A percentile compares a stretch with the other conserved stretches of the same genome.
These are phyloP conservation scores for Podiceps cristatus DNA, from an alignment of 2,113 vertebrate genomes.

Conservation along the genomic window DNA sequence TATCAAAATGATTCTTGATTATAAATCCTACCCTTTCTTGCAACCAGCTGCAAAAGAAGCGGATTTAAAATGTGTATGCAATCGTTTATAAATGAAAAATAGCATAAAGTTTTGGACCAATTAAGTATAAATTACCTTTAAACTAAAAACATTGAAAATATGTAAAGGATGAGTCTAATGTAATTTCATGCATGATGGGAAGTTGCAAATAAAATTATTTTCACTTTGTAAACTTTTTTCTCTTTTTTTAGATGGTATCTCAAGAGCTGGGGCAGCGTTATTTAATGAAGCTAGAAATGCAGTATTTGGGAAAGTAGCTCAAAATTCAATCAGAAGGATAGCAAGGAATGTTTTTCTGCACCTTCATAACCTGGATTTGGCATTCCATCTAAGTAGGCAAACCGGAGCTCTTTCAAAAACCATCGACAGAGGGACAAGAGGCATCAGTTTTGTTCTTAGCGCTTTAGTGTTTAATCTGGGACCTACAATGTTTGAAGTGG, in stretches of 20 bases:
- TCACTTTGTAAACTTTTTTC: constrained; percentile 6
- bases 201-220: not conserved
- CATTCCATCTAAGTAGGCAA: constrained; percentile 95
- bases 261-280: constrained; percentile 88
- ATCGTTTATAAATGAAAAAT: constrained; percentile 8
- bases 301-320: constrained; percentile 96
- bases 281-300: constrained; percentile 98
- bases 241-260: constrained; percentile 86
- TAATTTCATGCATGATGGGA: constrained; percentile 34
- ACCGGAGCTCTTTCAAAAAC: constrained; percentile 96
- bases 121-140: constrained; percentile 28
- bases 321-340: constrained; percentile 95
- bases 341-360: constrained; percentile 97
- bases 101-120: not conserved
- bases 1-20: not conserved
- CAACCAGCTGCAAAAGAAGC: not conserved
- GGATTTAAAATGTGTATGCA: not conserved
- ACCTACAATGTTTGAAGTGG: constrained; percentile 95
- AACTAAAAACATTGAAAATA: not conserved
- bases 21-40: not conserved
- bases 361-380: constrained; percentile 94
- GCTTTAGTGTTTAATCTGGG: constrained; percentile 96
- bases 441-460: constrained; percentile 96
- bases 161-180: not conserved
- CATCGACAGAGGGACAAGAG: constrained; percentile 95